These are phyloP conservation scores for Varanus komodoensis DNA, from an alignment of 2,113 vertebrate species.

Conservation along the genomic window DNA sequence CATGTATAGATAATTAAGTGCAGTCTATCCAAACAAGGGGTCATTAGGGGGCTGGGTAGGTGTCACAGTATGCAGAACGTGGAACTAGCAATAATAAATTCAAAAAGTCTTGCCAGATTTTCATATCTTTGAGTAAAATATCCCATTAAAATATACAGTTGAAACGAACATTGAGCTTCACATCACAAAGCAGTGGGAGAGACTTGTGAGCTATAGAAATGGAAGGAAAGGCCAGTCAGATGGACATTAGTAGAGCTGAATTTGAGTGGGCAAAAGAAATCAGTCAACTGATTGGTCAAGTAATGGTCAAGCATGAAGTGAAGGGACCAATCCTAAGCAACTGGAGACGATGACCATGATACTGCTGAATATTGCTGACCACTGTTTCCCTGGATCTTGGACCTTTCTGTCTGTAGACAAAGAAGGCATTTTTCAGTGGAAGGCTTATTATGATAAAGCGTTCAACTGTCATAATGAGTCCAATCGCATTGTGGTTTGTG, in stretches of 20 bases:
- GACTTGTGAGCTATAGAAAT: background rate
- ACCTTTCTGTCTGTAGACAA: no score
- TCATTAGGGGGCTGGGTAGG: rapidly evolving
- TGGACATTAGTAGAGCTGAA: background rate
- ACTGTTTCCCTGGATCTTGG: no score
- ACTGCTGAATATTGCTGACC: no score
- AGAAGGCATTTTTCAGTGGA: no score
- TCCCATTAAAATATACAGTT: background rate
- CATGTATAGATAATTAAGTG: background rate
- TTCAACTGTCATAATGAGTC: no score
- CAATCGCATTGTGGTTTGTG: no score
- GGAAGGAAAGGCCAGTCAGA: background rate
- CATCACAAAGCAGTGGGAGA: background rate
- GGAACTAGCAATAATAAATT: background rate
- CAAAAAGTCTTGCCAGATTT: background rate
- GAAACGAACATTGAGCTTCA: background rate
- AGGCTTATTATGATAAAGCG: background rate
- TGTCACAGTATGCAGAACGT: no score
- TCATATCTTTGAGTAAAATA: background rate
- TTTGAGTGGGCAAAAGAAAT: background rate
- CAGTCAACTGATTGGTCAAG: background rate
- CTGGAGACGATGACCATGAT: no score
- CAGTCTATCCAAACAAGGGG: background rate
- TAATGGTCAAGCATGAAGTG: background rate
- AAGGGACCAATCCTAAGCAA: background rate